A percentile compares a stretch with the other conserved stretches of the same genome.
phyloP scores from a whole-genome alignment of 2,113 vertebrate species.

The Mustelus asterias region DNA sequence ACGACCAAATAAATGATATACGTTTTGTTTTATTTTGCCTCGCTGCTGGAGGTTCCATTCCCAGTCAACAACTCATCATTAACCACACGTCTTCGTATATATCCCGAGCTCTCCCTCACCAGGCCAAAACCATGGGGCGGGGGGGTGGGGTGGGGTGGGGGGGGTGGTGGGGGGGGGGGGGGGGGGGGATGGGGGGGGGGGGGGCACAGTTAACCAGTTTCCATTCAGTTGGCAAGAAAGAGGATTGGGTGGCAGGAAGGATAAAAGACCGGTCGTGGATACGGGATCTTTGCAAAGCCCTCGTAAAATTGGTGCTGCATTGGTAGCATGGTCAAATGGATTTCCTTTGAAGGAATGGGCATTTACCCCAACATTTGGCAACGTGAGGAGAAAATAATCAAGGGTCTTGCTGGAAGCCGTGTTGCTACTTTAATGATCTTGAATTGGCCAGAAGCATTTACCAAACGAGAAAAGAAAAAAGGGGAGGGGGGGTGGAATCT shows the following conservation, averaged over 20 bases:
- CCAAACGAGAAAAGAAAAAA: background rate
- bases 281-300: conserved; percentile 28
- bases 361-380: conserved; percentile 40
- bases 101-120: background rate
- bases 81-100: background rate
- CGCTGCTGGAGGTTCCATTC: conserved; percentile 38
- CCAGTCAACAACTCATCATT: conserved; percentile 35
- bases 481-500: background rate
- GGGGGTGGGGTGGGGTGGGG: no score
- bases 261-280: conserved; percentile 9
- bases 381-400: background rate
- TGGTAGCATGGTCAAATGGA: conserved; percentile 32
- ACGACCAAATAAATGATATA: conserved; percentile 40
- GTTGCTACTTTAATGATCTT: background rate
- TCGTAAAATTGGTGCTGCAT: conserved; percentile 37
- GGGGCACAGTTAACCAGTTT: conserved; percentile 34
- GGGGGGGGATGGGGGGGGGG: no score
- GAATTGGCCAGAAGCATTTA: background rate
- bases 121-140: background rate
- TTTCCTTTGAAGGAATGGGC: conserved; percentile 38
- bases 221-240: conserved; percentile 19
- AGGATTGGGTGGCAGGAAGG: conserved; percentile 25
- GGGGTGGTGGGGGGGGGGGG: background rate
- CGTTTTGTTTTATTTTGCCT: conserved; percentile 35
- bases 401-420: background rate